Conservation (phyloP, 2,888 invertebrate genomes). For the Dynastes tityus region DNA sequence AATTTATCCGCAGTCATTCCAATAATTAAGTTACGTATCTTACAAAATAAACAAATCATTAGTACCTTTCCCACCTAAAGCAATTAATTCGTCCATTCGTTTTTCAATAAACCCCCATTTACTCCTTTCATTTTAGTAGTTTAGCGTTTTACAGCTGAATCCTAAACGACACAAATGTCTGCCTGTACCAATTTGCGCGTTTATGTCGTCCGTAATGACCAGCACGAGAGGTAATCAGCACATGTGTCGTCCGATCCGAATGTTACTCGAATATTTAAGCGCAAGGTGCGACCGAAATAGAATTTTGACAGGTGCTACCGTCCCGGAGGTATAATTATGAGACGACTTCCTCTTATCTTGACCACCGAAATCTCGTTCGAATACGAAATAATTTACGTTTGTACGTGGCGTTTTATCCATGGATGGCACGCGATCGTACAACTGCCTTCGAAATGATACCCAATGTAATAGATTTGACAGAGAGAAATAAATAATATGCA, state of each 20-base stretch:
- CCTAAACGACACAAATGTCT: not conserved
- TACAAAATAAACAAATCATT: too few relatives aligned
- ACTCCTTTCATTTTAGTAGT: not conserved
- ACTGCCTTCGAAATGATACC: not conserved
- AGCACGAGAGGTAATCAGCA: conserved; percentile 28
- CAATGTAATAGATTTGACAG: not conserved
- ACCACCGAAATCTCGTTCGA: conserved; percentile 46
- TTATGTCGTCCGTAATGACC: conserved; percentile 29
- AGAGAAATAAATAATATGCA: not conserved
- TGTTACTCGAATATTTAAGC: conserved; percentile 41
- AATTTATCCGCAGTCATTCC: too few relatives aligned
- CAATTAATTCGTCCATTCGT: conserved; percentile 2
- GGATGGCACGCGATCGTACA: conserved; percentile 28
- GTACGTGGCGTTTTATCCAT: not conserved
- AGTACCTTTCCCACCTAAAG: not conserved
- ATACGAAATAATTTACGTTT: conserved; percentile 29
- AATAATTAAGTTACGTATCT: too few relatives aligned
- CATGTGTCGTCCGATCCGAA: conserved; percentile 39
- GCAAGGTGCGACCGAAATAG: conserved; percentile 47
- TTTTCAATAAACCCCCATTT: not conserved
- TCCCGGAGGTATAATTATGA: conserved; percentile 43
- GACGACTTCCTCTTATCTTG: conserved; percentile 40
- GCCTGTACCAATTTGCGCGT: conserved; percentile 20
- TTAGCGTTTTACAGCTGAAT: conserved; percentile 13
- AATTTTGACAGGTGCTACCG: conserved; percentile 50